Percentiles rank a stretch among this genome's conserved stretches.
These are phyloP conservation scores for Chlorodrepanis virens DNA, from an alignment of 2,113 vertebrate genomes.

Conservation along the genomic window DNA sequence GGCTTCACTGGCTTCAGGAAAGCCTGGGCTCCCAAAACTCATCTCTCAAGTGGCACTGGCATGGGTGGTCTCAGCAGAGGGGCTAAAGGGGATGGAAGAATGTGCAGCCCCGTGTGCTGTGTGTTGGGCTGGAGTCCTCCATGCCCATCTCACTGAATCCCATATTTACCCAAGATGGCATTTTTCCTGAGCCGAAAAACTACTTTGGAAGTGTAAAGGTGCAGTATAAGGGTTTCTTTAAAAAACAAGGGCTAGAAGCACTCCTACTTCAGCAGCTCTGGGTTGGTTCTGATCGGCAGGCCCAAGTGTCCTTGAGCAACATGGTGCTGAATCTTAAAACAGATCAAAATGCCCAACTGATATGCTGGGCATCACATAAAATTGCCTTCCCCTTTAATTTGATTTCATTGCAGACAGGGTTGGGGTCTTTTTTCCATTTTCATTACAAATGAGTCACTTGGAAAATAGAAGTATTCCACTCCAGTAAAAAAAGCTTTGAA, in stretches of 20 bases:
- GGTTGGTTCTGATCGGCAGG: accelerated
- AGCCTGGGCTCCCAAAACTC: neutral
- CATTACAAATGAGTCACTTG: neutral
- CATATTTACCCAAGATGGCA: accelerated
- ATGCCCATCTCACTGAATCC: neutral
- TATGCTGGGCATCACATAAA: neutral
- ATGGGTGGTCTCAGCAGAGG: accelerated
- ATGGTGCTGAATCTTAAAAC: neutral
- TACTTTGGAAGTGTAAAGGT: neutral
- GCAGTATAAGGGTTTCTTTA: neutral
- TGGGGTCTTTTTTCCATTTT: neutral
- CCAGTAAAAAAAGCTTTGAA: neutral
- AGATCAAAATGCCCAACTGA: neutral
- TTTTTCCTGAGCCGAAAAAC: neutral
- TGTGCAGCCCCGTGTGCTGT: accelerated
- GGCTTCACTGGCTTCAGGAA: neutral
- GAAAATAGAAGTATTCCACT: conserved; percentile 20
- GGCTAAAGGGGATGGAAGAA: neutral
- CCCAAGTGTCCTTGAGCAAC: neutral
- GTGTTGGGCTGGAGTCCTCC: neutral
- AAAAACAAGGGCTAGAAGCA: neutral
- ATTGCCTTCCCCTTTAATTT: neutral
- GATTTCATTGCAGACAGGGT: neutral
- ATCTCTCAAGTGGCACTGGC: neutral
- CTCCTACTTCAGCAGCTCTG: neutral